Percentiles rank a stretch among this genome's conserved stretches.
phyloP scores from a whole-genome alignment of 2,113 vertebrate genomes.

The Triplophysa rosa region DNA sequence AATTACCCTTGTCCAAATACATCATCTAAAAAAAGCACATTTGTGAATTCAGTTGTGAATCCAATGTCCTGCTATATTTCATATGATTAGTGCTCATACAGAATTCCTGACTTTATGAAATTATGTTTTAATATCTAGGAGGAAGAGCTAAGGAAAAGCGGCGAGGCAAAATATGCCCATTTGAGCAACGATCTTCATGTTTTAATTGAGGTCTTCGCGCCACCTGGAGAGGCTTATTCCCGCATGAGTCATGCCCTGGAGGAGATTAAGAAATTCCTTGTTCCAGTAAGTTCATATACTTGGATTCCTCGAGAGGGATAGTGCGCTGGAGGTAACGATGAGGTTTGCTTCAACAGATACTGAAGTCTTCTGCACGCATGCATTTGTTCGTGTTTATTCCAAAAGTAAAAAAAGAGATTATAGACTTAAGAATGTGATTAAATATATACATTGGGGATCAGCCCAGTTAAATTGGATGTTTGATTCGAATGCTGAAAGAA shows the following conservation, averaged over 20 bases:
- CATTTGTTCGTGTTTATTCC: slow-evolving; percentile 23
- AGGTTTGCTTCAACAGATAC: slow-evolving; percentile 29
- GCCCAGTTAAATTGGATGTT: neutral
- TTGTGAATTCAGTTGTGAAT: neutral
- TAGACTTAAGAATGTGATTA: slow-evolving; percentile 34
- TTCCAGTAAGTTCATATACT: slow-evolving; percentile 87
- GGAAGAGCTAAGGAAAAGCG: slow-evolving; percentile 96
- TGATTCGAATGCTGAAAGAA: neutral
- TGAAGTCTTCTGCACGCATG: slow-evolving; percentile 40
- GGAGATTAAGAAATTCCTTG: slow-evolving; percentile 99
- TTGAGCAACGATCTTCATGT: slow-evolving; percentile 97
- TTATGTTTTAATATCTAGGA: slow-evolving; percentile 77
- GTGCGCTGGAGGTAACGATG: slow-evolving; percentile 18
- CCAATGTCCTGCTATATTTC: neutral
- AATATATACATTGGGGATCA: slow-evolving; percentile 19
- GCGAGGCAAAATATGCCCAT: slow-evolving; percentile 94
- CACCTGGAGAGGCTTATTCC: slow-evolving; percentile 97
- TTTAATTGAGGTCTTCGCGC: slow-evolving; percentile 98
- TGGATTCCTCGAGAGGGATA: slow-evolving; percentile 46
- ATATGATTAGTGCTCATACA: slow-evolving; percentile 11
- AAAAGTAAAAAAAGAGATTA: slow-evolving; percentile 9
- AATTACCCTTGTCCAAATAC: neutral
- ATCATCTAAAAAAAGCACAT: neutral
- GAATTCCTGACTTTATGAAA: neutral
- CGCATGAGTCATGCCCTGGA: slow-evolving; percentile 99